Base-by-base conservation (phyloP, 2,888 invertebrate genomes). In the Baronia brevicornis region DNA sequence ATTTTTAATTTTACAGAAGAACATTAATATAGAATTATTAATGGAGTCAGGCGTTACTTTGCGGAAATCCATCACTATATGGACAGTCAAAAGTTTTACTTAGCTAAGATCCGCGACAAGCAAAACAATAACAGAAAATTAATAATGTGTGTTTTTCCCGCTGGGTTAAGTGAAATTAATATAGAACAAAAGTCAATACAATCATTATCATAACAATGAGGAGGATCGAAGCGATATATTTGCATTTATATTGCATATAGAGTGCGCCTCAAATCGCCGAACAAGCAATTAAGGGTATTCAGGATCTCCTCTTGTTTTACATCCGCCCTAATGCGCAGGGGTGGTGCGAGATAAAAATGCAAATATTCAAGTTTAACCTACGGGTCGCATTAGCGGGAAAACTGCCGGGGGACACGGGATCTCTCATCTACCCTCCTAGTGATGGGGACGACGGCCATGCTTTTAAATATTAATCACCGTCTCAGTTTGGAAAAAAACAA, bases 221-320 rank as follows among this genome's bases (percentile, higher is more conserved):
- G 60, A 60, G 60, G 55, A 50, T 45, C 41, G 50, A 53, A 55
- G 51, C 45, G 47, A 44, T 46, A 36, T 33, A 77, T 78, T 78
- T 65, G 65, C 75, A 78, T 78, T 63, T 65, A 77, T 66, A 78
- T 77, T 70, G 71, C 68, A 60, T 53, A 67, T 62, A 66, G 73
- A 72, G 63, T 60, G 62, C 54, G 37, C 47, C 48, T 47, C 43
- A 54, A 53, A 56, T 58, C 54, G 51, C 53, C 36, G 46, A 42
- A 45, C 41, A 45, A 60, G 58, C 68, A 71, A 78, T 79, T 75
- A 79, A 61, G 60, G 57, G 48, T 41, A 44, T 59, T 61, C 45
- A 38, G 32, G 24, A 24, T 33, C 46, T 50, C 43, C 46, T 48
- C 65, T 68, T 69, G 71, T 71, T 70, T 60, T 54, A 67, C 66